Evolutionary conservation across 2,797 vertebrate species (phyloP), one percentile per base, ranked within the genome.

Genomic region (Dipus sagitta): DNA sequence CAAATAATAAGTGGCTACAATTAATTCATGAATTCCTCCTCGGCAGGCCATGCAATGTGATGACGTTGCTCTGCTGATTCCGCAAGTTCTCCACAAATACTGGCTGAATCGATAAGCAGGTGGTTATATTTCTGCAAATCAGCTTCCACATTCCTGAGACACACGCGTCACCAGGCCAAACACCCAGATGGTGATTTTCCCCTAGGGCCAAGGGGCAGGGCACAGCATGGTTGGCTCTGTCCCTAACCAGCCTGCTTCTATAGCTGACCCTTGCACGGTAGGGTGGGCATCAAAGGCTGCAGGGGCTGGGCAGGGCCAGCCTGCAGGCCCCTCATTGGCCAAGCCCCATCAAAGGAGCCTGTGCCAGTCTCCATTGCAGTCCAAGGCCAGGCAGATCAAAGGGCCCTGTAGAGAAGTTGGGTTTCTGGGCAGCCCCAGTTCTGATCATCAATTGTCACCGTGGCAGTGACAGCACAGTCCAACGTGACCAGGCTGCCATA

Each of bases 361-460:
- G 80, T 94, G 92, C 95, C 82, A 88, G 81, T n/a, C 92, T 91
- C 90, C 82, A 42, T 77, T 96, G 92, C 28, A 65, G 70, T 89
- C 77, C 62, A 65, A 91, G 52, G 12, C 83, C 38, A 15, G 30
- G 70, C 67, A 96, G 95, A 97, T 97, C 97, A 98, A 97, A 98
- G 94, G 74, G n/a, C 78, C 65, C 84, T 88, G 70, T 34, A 77
- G 75, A 86, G 92, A 97, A 97, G 88, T 86, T 97, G 91, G 81
- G 90, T 97, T 97, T 95, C 94, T 96, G 93, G 93, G 80, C 81
- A 97, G 92, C 74, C 81, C 88, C 77, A 79, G 84, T 95, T 95
- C 96, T 96, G 94, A 96, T 97, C 87, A 97, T 94, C 95, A 95
- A 68, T 93, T 97, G 97, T 97, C 95, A 96, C 94, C 94, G 93